phyloP scores from a whole-genome alignment of 2,888 invertebrate genomes.

The Electrophaes corylata region DNA sequence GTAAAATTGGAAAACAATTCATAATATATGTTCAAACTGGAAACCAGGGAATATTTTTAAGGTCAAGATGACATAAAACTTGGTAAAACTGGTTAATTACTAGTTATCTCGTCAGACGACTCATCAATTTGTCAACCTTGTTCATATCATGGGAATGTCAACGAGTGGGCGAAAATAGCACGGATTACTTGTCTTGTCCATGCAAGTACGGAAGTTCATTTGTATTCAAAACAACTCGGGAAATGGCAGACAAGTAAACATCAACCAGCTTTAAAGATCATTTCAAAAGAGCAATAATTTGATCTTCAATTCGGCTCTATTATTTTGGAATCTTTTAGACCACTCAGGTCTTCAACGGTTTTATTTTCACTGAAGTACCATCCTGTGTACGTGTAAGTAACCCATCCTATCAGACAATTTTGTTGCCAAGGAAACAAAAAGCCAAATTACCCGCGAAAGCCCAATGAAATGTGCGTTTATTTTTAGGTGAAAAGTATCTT shows the following conservation, averaged over 20 bases:
- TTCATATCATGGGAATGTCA: constrained; percentile 45
- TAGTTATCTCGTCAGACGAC: constrained; percentile 30
- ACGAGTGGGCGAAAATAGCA: constrained; percentile 23
- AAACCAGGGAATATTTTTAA: constrained; percentile 36
- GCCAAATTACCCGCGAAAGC: too few relatives aligned
- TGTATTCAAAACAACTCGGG: constrained; percentile 21
- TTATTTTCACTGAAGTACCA: too few relatives aligned
- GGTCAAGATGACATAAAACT: constrained; percentile 30
- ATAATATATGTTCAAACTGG: neutral
- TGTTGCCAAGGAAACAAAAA: too few relatives aligned
- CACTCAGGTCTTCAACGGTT: too few relatives aligned
- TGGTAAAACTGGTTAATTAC: constrained; percentile 31
- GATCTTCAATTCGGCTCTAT: too few relatives aligned
- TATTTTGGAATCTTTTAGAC: too few relatives aligned
- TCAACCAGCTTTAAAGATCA: constrained; percentile 4
- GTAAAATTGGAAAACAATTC: constrained; percentile 11
- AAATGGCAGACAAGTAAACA: constrained; percentile 7
- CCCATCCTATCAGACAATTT: too few relatives aligned
- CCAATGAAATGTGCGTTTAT: too few relatives aligned
- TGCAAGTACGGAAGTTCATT: constrained; percentile 25
- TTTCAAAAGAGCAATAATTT: neutral
- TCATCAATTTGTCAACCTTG: constrained; percentile 49
- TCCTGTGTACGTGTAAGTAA: too few relatives aligned
- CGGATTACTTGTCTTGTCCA: constrained; percentile 10
- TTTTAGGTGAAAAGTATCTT: too few relatives aligned